Percentiles rank a stretch among this genome's conserved stretches.
Conservation (phyloP, 2,888 invertebrate species). For the Nomada fucata region DNA sequence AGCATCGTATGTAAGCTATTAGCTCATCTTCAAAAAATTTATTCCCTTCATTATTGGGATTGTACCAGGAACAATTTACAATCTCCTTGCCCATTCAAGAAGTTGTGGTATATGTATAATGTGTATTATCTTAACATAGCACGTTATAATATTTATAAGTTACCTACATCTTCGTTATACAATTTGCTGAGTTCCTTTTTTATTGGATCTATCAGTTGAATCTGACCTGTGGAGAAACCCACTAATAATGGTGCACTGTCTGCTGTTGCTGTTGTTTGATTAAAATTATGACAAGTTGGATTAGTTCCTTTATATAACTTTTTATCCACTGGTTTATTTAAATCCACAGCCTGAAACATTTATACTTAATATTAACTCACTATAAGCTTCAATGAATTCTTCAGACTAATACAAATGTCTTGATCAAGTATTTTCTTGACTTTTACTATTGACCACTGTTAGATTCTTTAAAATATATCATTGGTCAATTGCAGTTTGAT, state of each 20-base stretch:
- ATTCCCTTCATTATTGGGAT: slow-evolving; percentile 30
- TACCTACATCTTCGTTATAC: slow-evolving; percentile 97
- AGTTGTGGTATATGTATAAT: not conserved
- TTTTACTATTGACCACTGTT: too few species aligned
- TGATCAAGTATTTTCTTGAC: too few species aligned
- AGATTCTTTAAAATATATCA: not conserved
- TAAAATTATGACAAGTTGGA: slow-evolving; percentile 99
- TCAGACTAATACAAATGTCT: too few species aligned
- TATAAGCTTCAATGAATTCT: not conserved
- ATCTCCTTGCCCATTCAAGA: slow-evolving; percentile 24
- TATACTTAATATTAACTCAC: slow-evolving; percentile 18
- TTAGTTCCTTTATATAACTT: slow-evolving; percentile 99
- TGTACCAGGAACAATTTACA: slow-evolving; percentile 49
- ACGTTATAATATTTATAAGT: slow-evolving; percentile 21
- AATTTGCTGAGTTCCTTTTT: slow-evolving; percentile 98
- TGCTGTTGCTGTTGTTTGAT: slow-evolving; percentile 91
- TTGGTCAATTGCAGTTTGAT: not conserved
- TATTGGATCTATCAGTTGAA: slow-evolving; percentile 98
- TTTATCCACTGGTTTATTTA: slow-evolving; percentile 98
- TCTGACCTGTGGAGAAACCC: slow-evolving; percentile 99
- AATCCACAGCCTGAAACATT: slow-evolving; percentile 92
- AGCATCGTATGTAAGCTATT: slow-evolving; percentile 25
- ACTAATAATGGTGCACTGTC: slow-evolving; percentile 96
- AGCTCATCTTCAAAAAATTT: slow-evolving; percentile 23
- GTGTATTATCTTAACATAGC: not conserved